Evolutionary conservation across 2,797 vertebrate species (phyloP).

Genomic region (Hipposideros larvatus): DNA sequence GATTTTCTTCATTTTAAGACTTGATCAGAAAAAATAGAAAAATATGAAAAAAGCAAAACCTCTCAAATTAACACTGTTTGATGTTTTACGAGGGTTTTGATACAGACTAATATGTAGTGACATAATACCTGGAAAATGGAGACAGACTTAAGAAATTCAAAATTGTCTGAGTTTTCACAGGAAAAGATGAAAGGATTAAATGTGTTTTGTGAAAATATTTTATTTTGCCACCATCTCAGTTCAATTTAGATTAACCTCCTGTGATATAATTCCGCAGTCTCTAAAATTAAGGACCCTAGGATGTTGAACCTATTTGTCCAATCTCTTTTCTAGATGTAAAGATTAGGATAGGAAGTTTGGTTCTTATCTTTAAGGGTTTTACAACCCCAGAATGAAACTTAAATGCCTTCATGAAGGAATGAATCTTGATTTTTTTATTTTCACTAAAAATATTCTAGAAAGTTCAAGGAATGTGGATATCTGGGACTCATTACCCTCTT

Average conservation of each 20-base stretch:
- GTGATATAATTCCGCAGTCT: constrained; percentile 84
- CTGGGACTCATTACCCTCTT: constrained; percentile 75
- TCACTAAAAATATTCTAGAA: constrained; percentile 80
- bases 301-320: constrained; percentile 84
- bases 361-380: constrained; percentile 84
- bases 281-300: constrained; percentile 84
- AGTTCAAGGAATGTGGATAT: constrained; percentile 69
- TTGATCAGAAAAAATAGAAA: constrained; percentile 73
- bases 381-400: constrained; percentile 82
- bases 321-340: constrained; percentile 85
- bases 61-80: constrained; percentile 81
- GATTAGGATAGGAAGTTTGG: constrained; percentile 82
- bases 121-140: constrained; percentile 83
- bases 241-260: constrained; percentile 85
- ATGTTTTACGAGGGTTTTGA: constrained; percentile 84
- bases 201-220: constrained; percentile 81
- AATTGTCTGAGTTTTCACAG: constrained; percentile 85
- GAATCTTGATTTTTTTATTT: constrained; percentile 84
- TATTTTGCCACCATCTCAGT: constrained; percentile 74
- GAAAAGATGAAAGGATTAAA: constrained; percentile 84
- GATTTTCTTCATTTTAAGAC: constrained; percentile 66
- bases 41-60: constrained; percentile 62
- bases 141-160: constrained; percentile 81
- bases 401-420: constrained; percentile 84
- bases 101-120: constrained; percentile 82